Percentiles rank a stretch among this genome's conserved stretches.
Conservation (phyloP, 1,140 invertebrate species). For the Leptoteleia sp. region DNA sequence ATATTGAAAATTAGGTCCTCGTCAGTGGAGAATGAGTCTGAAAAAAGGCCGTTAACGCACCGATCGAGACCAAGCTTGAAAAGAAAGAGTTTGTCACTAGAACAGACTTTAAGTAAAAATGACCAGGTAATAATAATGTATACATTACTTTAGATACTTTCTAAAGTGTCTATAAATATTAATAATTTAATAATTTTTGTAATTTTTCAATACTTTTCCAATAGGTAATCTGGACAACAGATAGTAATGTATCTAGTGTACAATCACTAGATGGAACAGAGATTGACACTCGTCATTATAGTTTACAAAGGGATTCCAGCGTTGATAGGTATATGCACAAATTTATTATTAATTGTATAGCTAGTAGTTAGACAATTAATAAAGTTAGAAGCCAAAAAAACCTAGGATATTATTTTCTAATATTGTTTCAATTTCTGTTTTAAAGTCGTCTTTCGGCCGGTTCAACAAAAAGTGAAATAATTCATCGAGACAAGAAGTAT, state of each 20-base stretch:
- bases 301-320: constrained; percentile 85
- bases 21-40: constrained; percentile 78
- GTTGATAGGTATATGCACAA: constrained; percentile 89
- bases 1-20: constrained; percentile 76
- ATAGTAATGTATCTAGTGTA: constrained; percentile 89
- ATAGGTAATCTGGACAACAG: constrained; percentile 83
- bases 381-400: no score
- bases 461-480: constrained; percentile 91
- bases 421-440: no score
- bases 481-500: constrained; percentile 87
- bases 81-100: constrained; percentile 88
- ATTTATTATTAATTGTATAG: no score
- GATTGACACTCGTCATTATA: constrained; percentile 80
- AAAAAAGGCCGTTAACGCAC: constrained; percentile 74
- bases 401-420: no score
- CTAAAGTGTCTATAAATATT: no score
- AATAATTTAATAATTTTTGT: no score
- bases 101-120: constrained; percentile 85
- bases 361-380: no score
- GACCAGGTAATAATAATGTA: constrained; percentile 80
- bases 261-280: constrained; percentile 86
- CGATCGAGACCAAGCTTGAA: constrained; percentile 84
- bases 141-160: constrained; percentile 23
- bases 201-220: no score
- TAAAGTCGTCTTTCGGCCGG: constrained; percentile 88